Evolutionary conservation across 2,888 invertebrate genomes (phyloP), one percentile per base, ranked within the genome.

Genomic region (Lasiommata megera): DNA sequence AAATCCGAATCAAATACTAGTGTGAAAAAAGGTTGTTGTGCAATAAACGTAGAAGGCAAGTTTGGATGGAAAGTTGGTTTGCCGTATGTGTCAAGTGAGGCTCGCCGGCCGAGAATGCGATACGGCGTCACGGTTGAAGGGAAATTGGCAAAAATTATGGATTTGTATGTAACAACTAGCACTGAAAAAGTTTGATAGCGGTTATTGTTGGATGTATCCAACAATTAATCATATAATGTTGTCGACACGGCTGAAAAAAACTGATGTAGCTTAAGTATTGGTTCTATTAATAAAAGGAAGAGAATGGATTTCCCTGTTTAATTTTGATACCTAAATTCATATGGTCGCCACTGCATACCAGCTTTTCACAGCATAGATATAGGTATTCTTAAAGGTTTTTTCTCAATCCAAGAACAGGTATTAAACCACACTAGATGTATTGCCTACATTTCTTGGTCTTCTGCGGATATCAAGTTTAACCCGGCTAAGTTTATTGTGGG

Each of bases 11-110:
- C 55, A 63, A 63, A 64, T 58, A 56, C 54, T 61, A 62, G 65
- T 64, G 70, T 67, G 67, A 66, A 69, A 70, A 68, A 67, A 56
- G 47, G 58, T 34, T 65, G 67, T 69, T 67, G 65, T 66, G 67
- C 69, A 70, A 66, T 52, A 66, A 64, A 58, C 57, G 58, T 56
- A 48, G 48, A 56, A 63, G 64, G 64, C 64, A 50, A 62, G 64
- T 61, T 65, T 56, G 59, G 60, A 65, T 65, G 64, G 69, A 69
- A 69, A 69, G 69, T 68, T 63, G 63, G 38, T 43, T 62, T 48
- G 58, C 63, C 64, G 61, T 68, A 59, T 59, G 58, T 62, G 64
- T 53, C 53, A 47, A 50, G 52, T 54, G 43, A 52, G 31, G 28
- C 41, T 16, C 9, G 46, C 1, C 36, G 9, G 36, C 16, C n/a